A percentile compares a stretch with the other conserved stretches of the same genome.
Conservation (phyloP, 1,140 invertebrate genomes). For the Drosophila fuyamai region DNA sequence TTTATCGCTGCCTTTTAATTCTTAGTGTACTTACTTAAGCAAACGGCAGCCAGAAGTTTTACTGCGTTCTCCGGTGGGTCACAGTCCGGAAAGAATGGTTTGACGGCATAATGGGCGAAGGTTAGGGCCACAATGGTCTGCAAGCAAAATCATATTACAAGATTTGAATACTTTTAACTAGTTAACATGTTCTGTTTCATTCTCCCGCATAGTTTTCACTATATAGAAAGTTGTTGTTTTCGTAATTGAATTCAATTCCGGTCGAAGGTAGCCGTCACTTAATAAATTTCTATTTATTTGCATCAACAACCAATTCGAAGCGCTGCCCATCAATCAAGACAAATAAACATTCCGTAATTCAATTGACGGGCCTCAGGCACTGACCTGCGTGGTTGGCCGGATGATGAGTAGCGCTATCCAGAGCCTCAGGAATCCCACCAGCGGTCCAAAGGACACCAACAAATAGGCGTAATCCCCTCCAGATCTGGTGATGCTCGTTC, state of each 20-base stretch:
- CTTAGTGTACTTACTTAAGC: constrained; percentile 89
- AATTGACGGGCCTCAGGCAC: constrained; percentile 42
- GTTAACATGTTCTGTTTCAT: background rate
- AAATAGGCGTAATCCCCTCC: constrained; percentile 96
- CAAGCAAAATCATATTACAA: constrained; percentile 3
- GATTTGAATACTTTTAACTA: no score
- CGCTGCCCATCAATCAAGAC: constrained; percentile 29
- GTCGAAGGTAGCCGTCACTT: constrained; percentile 39
- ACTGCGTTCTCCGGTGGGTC: constrained; percentile 88
- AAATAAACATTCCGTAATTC: constrained; percentile 42
- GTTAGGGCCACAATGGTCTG: constrained; percentile 94
- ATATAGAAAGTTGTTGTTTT: constrained; percentile 41
- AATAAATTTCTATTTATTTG: constrained; percentile 52
- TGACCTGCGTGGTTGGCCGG: constrained; percentile 89
- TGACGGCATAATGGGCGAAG: constrained; percentile 91
- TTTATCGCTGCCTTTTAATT: background rate
- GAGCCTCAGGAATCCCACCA: constrained; percentile 93
- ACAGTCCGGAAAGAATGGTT: constrained; percentile 93
- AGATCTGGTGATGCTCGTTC: constrained; percentile 91
- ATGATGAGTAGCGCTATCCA: constrained; percentile 96
- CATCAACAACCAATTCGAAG: constrained; percentile 29
- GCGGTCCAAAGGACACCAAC: constrained; percentile 93
- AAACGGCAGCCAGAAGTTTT: constrained; percentile 89
- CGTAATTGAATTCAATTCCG: constrained; percentile 52
- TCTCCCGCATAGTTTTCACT: constrained; percentile 1